Evolutionary conservation across 2,888 invertebrate genomes (phyloP).

Genomic region (Polydesmus complanatus): DNA sequence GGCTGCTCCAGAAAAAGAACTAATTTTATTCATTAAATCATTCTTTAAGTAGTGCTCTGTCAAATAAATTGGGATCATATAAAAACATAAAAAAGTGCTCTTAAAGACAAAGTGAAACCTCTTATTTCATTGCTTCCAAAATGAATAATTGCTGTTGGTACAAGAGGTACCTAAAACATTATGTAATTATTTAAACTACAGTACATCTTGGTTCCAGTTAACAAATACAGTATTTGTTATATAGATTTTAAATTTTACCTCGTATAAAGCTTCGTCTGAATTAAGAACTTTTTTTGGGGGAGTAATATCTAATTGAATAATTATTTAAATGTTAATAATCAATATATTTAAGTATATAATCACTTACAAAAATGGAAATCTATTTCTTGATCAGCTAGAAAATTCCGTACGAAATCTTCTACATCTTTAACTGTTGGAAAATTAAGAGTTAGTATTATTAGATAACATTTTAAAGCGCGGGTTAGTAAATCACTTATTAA

Average conservation of each 20-base stretch:
- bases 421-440: constrained; percentile 44
- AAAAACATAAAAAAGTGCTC: not conserved
- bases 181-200: too few species aligned
- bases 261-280: constrained; percentile 13
- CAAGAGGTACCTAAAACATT: constrained; percentile 55
- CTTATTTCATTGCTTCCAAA: constrained; percentile 39
- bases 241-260: too few species aligned
- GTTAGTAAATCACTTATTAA: constrained; percentile 21
- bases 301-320: constrained; percentile 5
- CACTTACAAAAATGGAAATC: constrained; percentile 68
- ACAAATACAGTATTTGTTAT: too few species aligned
- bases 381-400: constrained; percentile 48
- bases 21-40: not conserved
- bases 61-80: not conserved
- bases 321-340: not conserved
- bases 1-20: not conserved
- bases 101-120: not conserved
- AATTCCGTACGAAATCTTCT: constrained; percentile 55
- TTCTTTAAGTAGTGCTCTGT: not conserved
- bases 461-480: not conserved
- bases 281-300: constrained; percentile 10
- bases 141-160: constrained; percentile 63
- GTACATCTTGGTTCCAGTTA: too few species aligned
- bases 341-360: not conserved
- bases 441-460: not conserved